Conservation (phyloP, 2,888 invertebrate genomes). For the Hesperia comma region DNA sequence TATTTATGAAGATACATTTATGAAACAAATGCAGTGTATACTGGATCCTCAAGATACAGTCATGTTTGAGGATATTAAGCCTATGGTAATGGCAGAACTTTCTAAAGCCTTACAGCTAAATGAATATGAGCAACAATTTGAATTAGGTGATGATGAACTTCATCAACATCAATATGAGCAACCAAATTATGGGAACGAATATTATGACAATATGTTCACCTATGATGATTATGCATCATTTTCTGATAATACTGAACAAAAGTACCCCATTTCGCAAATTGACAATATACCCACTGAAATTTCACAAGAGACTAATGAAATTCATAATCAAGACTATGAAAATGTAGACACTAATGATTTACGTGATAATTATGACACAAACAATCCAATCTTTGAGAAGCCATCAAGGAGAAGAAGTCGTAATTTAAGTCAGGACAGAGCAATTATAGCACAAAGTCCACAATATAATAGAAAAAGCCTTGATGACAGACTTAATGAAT, state of each 20-base stretch:
- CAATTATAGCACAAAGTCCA: slow-evolving; percentile 45
- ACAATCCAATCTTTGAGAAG: slow-evolving; percentile 55
- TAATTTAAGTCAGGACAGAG: slow-evolving; percentile 46
- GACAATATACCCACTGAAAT: neutral
- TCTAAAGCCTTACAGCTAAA: slow-evolving; percentile 81
- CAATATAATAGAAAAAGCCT: slow-evolving; percentile 40
- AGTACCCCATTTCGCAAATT: neutral
- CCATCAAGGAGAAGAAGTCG: slow-evolving; percentile 48
- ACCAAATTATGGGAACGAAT: slow-evolving; percentile 28
- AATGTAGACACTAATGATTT: slow-evolving; percentile 38
- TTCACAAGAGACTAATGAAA: slow-evolving; percentile 39
- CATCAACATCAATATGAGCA: slow-evolving; percentile 32
- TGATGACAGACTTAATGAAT: slow-evolving; percentile 37
- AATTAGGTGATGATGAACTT: slow-evolving; percentile 50
- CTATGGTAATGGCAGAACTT: slow-evolving; percentile 84
- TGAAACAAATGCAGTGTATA: slow-evolving; percentile 87
- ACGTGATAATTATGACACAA: slow-evolving; percentile 43
- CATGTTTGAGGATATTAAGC: slow-evolving; percentile 83
- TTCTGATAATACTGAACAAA: slow-evolving; percentile 7
- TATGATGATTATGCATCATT: slow-evolving; percentile 43
- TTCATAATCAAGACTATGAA: slow-evolving; percentile 37
- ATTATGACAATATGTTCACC: slow-evolving; percentile 22
- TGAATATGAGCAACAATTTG: slow-evolving; percentile 61
- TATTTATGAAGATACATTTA: slow-evolving; percentile 89
- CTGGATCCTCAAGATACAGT: slow-evolving; percentile 84